Evolutionary conservation across 2,888 invertebrate species (phyloP), one percentile per base, ranked within the genome.

Genomic region (Atrina japonica): DNA sequence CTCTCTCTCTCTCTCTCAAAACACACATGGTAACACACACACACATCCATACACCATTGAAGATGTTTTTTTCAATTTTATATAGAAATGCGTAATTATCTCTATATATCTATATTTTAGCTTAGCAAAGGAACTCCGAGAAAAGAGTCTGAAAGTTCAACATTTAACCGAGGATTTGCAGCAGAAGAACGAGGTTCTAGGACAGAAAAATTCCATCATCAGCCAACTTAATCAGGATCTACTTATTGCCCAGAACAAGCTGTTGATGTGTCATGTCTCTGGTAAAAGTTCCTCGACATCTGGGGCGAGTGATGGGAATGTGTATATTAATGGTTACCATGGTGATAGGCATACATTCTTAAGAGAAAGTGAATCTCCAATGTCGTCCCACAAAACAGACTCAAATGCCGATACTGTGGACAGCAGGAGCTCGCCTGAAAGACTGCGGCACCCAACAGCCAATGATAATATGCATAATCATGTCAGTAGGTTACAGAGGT

Each of bases 131-230:
- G 11, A 35, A 11, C 11, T 35, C 5, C 5, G 35, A 11, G 11
- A 11, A 11, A 35, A 35, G 35, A 35, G 35, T 35, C 5, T 35
- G 35, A 11, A 35, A 11, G 35, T 35, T 7, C 35, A 35, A 11
- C 35, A 35, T 35, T 11, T 35, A 11, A 35, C 35, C 11, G 35
- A 35, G 11, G 35, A 11, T 11, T 35, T 35, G 35, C 5, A 35
- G 11, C 35, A 35, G 35, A 35, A 11, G 40, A 59, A 56, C 14
- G 60, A 65, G 18, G 60, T 65, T 47, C 25, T 70, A n/a, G 53
- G 40, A 27, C 59, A 60, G 49, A 70, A 65, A 23, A 70, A 70
- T 43, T n/a, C 65, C 9, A 45, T 52, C 16, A 60, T 70, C 14
- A 30, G 47, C 29, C 65, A 65, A 47, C 43, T 70, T 21, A 59